These are phyloP conservation scores for Colinus virginianus DNA, from an alignment of 2,113 vertebrate genomes.

Conservation along the genomic window DNA sequence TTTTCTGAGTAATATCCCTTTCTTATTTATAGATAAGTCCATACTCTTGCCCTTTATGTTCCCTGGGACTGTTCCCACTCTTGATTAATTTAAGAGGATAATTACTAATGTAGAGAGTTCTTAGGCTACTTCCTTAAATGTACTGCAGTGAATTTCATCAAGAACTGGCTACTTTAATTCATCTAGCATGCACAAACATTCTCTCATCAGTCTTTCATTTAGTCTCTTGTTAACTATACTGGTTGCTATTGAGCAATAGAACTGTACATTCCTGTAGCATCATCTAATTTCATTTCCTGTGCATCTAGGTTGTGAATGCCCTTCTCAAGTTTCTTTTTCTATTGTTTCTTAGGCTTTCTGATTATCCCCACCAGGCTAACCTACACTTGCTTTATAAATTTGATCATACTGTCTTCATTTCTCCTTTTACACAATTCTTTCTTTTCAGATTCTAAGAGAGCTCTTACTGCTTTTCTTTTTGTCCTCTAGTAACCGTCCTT, in stretches of 20 bases:
- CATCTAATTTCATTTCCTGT: not conserved
- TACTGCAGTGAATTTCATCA: not conserved
- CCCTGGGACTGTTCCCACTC: not conserved
- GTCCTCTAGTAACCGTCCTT: not conserved
- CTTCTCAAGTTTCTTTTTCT: not conserved
- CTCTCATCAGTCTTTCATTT: not conserved
- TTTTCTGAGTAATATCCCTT: not conserved
- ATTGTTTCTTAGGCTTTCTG: not conserved
- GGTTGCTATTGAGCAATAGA: not conserved
- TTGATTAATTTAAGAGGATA: not conserved
- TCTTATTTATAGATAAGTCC: not conserved
- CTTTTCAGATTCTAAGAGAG: not conserved
- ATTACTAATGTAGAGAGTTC: not conserved
- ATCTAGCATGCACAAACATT: not conserved
- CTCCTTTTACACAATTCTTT: not conserved
- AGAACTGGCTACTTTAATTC: not conserved
- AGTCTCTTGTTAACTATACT: not conserved
- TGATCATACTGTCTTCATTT: not conserved
- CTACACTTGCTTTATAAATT: not conserved
- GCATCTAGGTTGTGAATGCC: not conserved
- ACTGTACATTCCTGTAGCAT: not conserved
- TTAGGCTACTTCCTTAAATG: not conserved
- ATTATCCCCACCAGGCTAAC: not conserved
- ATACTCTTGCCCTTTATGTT: not conserved
- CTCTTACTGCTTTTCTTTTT: not conserved